Evolutionary conservation across 2,113 vertebrate genomes (phyloP).

Genomic region (Gymnobelideus leadbeateri): DNA sequence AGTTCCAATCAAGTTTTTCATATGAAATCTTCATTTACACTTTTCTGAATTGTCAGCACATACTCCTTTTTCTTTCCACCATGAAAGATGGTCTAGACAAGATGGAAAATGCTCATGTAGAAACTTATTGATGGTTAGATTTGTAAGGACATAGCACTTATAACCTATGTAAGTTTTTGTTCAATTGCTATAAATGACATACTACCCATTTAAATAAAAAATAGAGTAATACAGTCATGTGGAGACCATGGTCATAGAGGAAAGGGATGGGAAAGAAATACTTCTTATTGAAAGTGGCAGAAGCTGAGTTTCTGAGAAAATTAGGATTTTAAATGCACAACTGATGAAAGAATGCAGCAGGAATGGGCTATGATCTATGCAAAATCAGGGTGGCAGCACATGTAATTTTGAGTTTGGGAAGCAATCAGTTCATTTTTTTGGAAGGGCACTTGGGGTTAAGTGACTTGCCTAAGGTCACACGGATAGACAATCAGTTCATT

Average conservation of each 20-base stretch:
- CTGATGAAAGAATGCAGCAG: background rate
- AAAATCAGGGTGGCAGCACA: background rate
- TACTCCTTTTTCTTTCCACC: background rate
- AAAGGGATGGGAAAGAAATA: background rate
- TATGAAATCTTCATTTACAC: background rate
- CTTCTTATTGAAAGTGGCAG: background rate
- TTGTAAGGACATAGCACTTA: background rate
- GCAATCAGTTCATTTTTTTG: background rate
- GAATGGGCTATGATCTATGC: background rate
- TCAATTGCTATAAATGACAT: background rate
- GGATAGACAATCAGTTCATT: background rate
- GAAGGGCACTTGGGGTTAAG: too few relatives aligned
- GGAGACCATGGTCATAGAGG: background rate
- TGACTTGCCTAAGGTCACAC: too few relatives aligned
- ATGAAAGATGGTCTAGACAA: background rate
- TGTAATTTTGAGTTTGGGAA: background rate
- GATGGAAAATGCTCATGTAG: background rate
- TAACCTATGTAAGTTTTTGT: background rate
- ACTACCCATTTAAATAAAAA: background rate
- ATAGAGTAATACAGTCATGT: background rate
- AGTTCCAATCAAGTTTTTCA: background rate
- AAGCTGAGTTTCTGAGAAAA: background rate
- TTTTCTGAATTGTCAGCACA: background rate
- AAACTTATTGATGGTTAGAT: background rate
- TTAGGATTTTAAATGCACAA: background rate